Percentiles rank a stretch among this genome's conserved stretches.
These are phyloP conservation scores for Ditula angustiorana DNA, from an alignment of 2,888 invertebrate species.

Conservation along the genomic window DNA sequence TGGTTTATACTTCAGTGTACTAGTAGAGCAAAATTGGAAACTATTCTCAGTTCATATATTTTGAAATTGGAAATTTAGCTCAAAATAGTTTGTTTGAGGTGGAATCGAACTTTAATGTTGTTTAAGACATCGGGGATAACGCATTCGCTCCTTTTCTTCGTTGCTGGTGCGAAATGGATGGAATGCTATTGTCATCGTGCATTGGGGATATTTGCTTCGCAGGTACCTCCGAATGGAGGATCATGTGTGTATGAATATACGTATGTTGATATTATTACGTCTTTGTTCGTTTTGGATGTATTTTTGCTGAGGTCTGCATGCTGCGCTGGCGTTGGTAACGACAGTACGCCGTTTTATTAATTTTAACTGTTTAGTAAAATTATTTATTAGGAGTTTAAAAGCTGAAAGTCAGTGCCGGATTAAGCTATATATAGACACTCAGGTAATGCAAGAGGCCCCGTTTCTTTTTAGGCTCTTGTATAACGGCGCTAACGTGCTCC, in stretches of 20 bases:
- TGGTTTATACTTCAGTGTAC: no score
- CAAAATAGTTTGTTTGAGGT: not conserved
- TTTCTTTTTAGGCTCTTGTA: no score
- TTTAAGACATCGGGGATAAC: not conserved
- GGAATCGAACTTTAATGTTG: not conserved
- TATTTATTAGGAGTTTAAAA: conserved; percentile 26
- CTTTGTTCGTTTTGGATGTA: conserved; percentile 19
- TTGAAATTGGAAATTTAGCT: not conserved
- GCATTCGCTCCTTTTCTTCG: not conserved
- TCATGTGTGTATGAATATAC: conserved; percentile 34
- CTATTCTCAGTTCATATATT: no score
- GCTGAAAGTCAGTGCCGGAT: no score
- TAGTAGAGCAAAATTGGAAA: no score
- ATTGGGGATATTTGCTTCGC: not conserved
- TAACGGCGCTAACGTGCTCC: no score
- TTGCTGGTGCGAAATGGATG: not conserved
- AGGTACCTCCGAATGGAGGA: conserved; percentile 17
- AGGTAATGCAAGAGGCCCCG: no score
- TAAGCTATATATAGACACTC: no score
- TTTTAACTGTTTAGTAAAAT: conserved; percentile 23
- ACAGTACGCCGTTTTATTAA: conserved; percentile 9
- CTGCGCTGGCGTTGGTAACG: conserved; percentile 2
- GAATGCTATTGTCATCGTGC: not conserved
- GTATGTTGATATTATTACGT: conserved; percentile 24
- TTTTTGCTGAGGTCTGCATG: conserved; percentile 21